These are phyloP conservation scores for Cyanocitta stelleri DNA, from an alignment of 2,113 vertebrate species.

Conservation along the genomic window DNA sequence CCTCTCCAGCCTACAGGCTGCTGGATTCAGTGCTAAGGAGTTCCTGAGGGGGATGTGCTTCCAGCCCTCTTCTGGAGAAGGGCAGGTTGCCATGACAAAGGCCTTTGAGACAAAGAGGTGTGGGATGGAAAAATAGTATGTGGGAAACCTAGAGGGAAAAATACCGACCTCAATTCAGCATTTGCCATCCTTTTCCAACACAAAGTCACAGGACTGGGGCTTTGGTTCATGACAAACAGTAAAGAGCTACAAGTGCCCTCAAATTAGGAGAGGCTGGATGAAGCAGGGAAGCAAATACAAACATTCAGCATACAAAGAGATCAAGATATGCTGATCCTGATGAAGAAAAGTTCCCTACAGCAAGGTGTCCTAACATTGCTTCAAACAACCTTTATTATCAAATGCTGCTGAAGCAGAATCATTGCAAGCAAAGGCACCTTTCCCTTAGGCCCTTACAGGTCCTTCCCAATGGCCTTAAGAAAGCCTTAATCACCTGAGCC, in stretches of 20 bases:
- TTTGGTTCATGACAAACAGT: background rate
- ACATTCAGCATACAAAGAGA: background rate
- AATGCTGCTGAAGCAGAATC: slow-evolving; percentile 4
- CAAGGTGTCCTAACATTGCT: background rate
- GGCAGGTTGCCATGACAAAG: slow-evolving; percentile 58
- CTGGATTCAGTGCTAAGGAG: background rate
- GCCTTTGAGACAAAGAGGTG: slow-evolving; percentile 48
- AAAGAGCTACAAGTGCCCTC: background rate
- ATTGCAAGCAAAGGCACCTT: slow-evolving; percentile 14
- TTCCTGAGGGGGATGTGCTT: slow-evolving; percentile 41
- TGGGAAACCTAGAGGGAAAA: slow-evolving; percentile 16
- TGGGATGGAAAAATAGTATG: slow-evolving; percentile 39
- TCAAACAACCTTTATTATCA: background rate
- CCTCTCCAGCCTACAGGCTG: background rate
- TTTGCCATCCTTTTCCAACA: background rate
- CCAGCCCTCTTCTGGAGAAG: slow-evolving; percentile 47
- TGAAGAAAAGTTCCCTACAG: background rate
- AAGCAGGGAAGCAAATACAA: background rate
- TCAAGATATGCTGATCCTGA: background rate
- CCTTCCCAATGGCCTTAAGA: background rate
- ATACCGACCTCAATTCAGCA: background rate
- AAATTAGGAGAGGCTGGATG: background rate
- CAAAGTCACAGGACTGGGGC: background rate
- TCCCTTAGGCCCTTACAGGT: background rate
- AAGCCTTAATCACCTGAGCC: slow-evolving; percentile 38